Evolutionary conservation across 2,797 vertebrate genomes (phyloP).

Genomic region (Pantherophis vulpinus): DNA sequence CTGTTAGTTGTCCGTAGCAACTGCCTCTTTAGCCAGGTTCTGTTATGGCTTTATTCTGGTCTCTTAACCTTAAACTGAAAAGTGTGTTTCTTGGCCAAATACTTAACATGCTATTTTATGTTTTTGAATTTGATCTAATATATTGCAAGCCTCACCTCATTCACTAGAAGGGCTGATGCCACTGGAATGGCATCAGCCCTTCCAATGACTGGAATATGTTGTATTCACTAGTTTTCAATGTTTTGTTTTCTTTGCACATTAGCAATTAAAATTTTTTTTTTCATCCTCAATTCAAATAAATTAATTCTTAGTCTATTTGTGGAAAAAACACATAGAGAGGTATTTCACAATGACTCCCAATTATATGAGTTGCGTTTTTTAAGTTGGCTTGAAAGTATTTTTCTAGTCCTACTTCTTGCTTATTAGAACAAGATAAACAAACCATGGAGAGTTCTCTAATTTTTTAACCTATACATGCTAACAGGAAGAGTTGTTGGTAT

Average conservation of each 20-base stretch:
- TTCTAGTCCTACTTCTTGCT: neutral
- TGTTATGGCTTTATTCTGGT: neutral
- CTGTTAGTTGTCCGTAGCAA: neutral
- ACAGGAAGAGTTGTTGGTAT: neutral
- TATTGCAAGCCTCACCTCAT: neutral
- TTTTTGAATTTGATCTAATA: neutral
- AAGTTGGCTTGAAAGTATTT: too few species aligned
- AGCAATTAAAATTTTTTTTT: too few species aligned
- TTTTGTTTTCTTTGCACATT: too few species aligned
- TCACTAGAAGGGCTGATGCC: neutral
- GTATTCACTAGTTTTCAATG: too few species aligned
- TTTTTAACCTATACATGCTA: neutral
- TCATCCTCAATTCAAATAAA: too few species aligned
- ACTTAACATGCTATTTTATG: neutral
- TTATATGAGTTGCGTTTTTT: too few species aligned
- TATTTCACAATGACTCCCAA: too few species aligned
- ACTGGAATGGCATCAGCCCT: too few species aligned
- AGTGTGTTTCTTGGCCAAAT: neutral
- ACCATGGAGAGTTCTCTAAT: neutral
- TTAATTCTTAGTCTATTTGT: too few species aligned
- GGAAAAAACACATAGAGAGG: too few species aligned
- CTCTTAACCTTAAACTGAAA: neutral
- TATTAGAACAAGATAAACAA: neutral
- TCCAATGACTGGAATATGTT: neutral
- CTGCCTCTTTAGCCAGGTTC: neutral